Evolutionary conservation across 53 echinoderm and acorn worm species (phyloP), one percentile per base, ranked within the genome.

Genomic region (Apostichopus leukothele): DNA sequence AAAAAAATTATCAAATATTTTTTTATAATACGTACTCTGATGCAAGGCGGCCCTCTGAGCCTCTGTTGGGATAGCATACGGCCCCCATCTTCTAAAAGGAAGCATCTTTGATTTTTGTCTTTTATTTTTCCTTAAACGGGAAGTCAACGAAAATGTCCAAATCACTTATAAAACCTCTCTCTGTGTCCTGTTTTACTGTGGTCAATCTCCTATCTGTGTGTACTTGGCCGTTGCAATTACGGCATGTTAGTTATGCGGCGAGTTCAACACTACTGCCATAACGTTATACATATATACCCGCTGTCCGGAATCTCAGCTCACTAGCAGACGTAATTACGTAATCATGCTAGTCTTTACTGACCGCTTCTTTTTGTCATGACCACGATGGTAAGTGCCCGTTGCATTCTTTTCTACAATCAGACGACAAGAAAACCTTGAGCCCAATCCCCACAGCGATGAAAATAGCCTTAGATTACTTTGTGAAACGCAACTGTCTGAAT

Each of bases 71-170:
- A 91, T 79, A 76, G 91, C 79, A 71, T 91, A 91, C 14, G 91
- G 91, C 27, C 83, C 88, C 91, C 91, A 91, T 89, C 91, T 73
- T 71, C 87, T 81, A 63, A 83, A 91, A 5, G 91, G 91, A 51
- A 91, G 59, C 91, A 91, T 91, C 52, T 63, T 63, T 63, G 16
- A 13, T 16, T 63, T 11, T 63, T 63, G 16, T 16, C 63, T 16
- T 39, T 39, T 2, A 39, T 39, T 39, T 39, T 39, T 39, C 39
- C 39, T 39, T 39, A 39, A 39, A 39, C 39, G 39, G 39, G 39
- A 39, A 39, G 39, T 39, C 39, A 39, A 39, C 39, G 39, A 21
- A 27, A 75, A 27, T n/a, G 76, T 75, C 25, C 76, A 75, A 75
- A 50, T 75, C 50, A 6, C 76, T 6, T 14, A 25, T 75, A 20